These are phyloP conservation scores for Chloebia gouldiae DNA, from an alignment of 2,113 vertebrate species.

Conservation along the genomic window DNA sequence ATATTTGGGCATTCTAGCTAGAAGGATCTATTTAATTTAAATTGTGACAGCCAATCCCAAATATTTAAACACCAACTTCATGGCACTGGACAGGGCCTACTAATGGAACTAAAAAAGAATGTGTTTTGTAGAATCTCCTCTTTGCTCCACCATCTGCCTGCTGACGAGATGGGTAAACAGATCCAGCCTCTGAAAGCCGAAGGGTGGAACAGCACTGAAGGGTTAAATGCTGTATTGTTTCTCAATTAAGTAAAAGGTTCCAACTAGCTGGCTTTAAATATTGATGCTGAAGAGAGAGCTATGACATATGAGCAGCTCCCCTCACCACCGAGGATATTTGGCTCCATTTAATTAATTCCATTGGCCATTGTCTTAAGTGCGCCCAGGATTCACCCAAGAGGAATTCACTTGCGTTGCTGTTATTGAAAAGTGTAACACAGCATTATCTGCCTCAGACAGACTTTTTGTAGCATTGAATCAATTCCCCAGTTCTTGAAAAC, in stretches of 20 bases:
- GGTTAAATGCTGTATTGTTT: slow-evolving; percentile 48
- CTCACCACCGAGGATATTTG: slow-evolving; percentile 45
- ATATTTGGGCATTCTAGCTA: slow-evolving; percentile 59
- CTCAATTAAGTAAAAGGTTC: slow-evolving; percentile 55
- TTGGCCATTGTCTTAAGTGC: slow-evolving; percentile 62
- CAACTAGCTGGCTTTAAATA: slow-evolving; percentile 56
- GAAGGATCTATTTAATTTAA: slow-evolving; percentile 58
- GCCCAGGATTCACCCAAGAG: slow-evolving; percentile 58
- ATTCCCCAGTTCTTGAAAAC: slow-evolving; percentile 63
- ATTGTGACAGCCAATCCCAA: slow-evolving; percentile 27
- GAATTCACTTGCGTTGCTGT: slow-evolving; percentile 27
- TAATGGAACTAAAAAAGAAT: slow-evolving; percentile 53
- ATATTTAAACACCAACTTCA: slow-evolving; percentile 46
- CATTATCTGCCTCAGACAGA: slow-evolving; percentile 69
- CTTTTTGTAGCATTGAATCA: slow-evolving; percentile 62
- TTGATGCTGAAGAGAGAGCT: slow-evolving; percentile 20
- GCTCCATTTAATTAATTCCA: slow-evolving; percentile 63
- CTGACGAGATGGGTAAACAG: slow-evolving; percentile 27
- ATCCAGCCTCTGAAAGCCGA: background rate
- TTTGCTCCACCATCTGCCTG: slow-evolving; percentile 64
- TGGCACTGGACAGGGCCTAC: background rate
- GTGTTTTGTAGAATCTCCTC: slow-evolving; percentile 29
- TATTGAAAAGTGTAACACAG: slow-evolving; percentile 63
- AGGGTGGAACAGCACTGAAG: background rate
- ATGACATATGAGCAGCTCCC: slow-evolving; percentile 19